A percentile compares a stretch with the other conserved stretches of the same genome.
Conservation (phyloP, 2,113 vertebrate genomes). For the Spermophilus dauricus region DNA sequence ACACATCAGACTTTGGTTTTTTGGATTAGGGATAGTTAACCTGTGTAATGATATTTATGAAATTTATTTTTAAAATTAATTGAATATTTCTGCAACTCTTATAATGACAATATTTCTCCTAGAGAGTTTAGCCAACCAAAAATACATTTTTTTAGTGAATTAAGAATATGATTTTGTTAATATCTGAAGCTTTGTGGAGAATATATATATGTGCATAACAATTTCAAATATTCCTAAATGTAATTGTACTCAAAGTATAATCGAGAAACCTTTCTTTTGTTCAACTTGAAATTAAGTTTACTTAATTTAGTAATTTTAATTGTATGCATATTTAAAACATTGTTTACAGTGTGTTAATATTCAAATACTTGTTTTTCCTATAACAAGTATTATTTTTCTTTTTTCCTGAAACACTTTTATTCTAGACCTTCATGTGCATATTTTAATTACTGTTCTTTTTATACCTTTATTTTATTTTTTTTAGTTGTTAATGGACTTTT, state of each 20-base stretch:
- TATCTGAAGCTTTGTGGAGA: background rate
- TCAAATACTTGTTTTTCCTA: background rate
- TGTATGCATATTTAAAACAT: background rate
- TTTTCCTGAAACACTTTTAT: slow-evolving; percentile 26
- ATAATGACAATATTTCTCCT: background rate
- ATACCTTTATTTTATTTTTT: background rate
- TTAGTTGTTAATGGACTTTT: too few species aligned
- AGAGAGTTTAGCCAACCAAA: background rate
- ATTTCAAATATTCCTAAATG: background rate
- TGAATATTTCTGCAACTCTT: background rate
- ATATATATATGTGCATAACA: background rate
- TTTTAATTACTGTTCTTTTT: background rate
- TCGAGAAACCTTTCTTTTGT: background rate
- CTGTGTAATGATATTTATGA: background rate
- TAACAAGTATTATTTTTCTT: background rate
- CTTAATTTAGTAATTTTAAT: background rate
- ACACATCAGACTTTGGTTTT: background rate
- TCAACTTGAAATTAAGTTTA: background rate
- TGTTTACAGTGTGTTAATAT: background rate
- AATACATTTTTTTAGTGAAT: background rate
- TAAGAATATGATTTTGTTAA: slow-evolving; percentile 4
- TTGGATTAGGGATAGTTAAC: background rate
- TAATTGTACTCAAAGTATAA: background rate
- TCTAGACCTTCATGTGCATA: background rate
- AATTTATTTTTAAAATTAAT: background rate